Evolutionary conservation across 1,140 invertebrate species (phyloP).

Genomic region (Drosophila bocqueti): DNA sequence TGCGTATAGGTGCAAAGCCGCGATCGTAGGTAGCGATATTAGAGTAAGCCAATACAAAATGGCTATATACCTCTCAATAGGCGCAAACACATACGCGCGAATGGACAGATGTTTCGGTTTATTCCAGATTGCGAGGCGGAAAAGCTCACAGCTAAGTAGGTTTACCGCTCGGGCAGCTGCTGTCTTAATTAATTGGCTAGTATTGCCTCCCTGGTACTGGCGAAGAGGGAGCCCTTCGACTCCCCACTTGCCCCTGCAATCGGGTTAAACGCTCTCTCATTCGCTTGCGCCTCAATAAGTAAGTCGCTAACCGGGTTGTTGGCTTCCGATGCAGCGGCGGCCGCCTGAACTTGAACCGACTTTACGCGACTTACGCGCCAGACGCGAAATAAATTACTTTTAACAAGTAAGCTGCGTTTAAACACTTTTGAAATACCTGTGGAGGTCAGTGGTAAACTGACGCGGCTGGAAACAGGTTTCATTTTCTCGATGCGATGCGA

Average conservation of each 20-base stretch:
- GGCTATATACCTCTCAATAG: neutral
- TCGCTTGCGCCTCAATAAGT: conserved; percentile 12
- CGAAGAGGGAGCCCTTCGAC: neutral
- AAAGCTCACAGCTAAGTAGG: conserved; percentile 19
- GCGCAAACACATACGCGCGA: neutral
- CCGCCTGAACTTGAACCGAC: conserved; percentile 54
- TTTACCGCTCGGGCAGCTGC: conserved; percentile 13
- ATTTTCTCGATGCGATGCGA: conserved; percentile 41
- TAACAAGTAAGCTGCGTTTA: conserved; percentile 49
- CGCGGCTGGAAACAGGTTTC: conserved; percentile 62
- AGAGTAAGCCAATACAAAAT: conserved; percentile 7
- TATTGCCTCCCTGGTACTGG: neutral
- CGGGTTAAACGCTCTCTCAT: conserved; percentile 1
- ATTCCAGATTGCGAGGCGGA: conserved; percentile 14
- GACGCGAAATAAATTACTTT: conserved; percentile 47
- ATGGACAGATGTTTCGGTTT: conserved; percentile 27
- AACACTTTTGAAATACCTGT: conserved; percentile 51
- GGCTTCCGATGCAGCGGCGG: conserved; percentile 49
- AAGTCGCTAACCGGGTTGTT: conserved; percentile 53
- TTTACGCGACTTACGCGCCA: conserved; percentile 33
- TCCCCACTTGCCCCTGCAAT: neutral
- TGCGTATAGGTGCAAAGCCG: conserved; percentile 23
- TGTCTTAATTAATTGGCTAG: conserved; percentile 11
- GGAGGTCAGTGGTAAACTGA: conserved; percentile 65
- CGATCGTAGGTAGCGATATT: neutral